Percentiles rank a stretch among this genome's conserved stretches.
Conservation (phyloP, 2,797 vertebrate species). For the Sebastes elongatus region DNA sequence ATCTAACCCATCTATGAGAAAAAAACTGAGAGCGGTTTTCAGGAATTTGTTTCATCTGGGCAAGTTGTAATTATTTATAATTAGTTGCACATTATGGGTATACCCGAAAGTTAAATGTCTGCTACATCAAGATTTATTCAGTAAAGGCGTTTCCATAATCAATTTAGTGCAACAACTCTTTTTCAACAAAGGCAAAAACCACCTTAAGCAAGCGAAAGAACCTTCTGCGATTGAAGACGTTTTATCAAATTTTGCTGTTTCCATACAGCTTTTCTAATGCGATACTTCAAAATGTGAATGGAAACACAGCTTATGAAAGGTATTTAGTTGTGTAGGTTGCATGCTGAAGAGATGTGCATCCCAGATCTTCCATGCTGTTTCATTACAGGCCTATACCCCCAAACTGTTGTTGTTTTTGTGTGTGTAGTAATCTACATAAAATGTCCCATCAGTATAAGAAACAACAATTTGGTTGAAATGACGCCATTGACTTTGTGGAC, state of each 20-base stretch:
- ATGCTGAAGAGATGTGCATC: not conserved
- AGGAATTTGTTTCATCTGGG: not conserved
- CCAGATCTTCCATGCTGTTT: not conserved
- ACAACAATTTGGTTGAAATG: constrained; percentile 4
- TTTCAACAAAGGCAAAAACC: no score
- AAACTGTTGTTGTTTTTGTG: not conserved
- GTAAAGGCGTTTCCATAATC: no score
- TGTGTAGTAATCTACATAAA: not conserved
- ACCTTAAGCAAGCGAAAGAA: fast-evolving
- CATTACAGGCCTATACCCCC: not conserved
- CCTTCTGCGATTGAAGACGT: fast-evolving
- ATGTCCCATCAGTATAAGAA: not conserved
- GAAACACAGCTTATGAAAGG: not conserved
- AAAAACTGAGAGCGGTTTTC: not conserved
- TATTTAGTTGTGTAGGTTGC: not conserved
- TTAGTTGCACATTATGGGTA: not conserved
- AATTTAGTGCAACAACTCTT: no score
- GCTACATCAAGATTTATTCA: not conserved
- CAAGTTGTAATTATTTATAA: not conserved
- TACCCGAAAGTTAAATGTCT: not conserved
- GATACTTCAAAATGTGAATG: not conserved
- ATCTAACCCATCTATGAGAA: not conserved
- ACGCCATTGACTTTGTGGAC: constrained; percentile 8
- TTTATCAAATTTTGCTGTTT: no score
- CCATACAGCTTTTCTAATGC: not conserved